Percentiles rank a stretch among this genome's conserved stretches.
phyloP scores from a whole-genome alignment of 2,113 vertebrate genomes.

The Vulpes lagopus region DNA sequence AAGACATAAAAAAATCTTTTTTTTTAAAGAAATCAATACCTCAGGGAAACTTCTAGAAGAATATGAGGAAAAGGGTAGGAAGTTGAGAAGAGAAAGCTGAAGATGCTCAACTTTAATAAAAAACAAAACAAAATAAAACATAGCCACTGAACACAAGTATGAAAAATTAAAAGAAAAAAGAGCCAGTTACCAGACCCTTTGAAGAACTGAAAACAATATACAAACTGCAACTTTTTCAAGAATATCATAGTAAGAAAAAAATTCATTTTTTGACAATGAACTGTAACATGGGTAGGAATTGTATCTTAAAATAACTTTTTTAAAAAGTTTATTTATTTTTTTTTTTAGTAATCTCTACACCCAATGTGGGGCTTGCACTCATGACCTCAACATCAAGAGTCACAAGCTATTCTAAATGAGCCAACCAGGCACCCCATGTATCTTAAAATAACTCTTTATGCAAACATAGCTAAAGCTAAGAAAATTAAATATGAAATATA shows the following conservation, averaged over 20 bases:
- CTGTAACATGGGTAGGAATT: conserved; percentile 83
- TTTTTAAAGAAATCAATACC: conserved; percentile 92
- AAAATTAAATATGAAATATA: conserved; percentile 90
- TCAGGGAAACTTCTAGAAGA: conserved; percentile 88
- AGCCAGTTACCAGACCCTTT: conserved; percentile 87
- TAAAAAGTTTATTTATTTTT: neutral
- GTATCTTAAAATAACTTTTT: conserved; percentile 51
- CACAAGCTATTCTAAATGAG: neutral
- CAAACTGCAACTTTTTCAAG: conserved; percentile 88
- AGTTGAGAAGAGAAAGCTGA: conserved; percentile 88
- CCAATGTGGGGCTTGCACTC: neutral
- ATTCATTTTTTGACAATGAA: conserved; percentile 77
- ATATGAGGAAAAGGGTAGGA: conserved; percentile 84
- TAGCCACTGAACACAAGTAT: conserved; percentile 89
- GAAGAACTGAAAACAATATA: conserved; percentile 85
- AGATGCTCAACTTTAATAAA: conserved; percentile 91
- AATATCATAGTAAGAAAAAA: conserved; percentile 89
- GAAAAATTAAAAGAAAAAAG: conserved; percentile 89
- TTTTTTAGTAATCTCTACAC: neutral
- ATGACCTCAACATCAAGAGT: neutral
- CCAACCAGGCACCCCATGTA: neutral
- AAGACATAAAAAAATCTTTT: conserved; percentile 91
- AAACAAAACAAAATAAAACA: conserved; percentile 91
- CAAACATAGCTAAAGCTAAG: conserved; percentile 87
- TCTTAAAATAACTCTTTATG: conserved; percentile 79